A percentile compares a stretch with the other conserved stretches of the same genome.
phyloP scores from a whole-genome alignment of 2,113 vertebrate genomes.

The Ascaphus truei region DNA sequence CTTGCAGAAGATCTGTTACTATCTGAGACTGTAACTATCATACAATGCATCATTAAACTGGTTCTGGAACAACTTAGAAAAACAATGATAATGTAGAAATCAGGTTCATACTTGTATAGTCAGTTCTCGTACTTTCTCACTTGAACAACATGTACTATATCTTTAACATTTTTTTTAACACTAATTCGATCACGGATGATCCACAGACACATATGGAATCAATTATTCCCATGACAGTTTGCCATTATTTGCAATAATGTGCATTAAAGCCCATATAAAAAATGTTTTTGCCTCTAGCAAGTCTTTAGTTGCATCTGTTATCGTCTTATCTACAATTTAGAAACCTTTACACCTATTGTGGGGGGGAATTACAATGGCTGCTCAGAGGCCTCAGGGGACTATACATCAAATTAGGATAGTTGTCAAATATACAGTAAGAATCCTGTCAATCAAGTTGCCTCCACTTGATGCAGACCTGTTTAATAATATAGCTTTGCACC shows the following conservation, averaged over 20 bases:
- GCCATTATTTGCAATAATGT: background rate
- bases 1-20: background rate
- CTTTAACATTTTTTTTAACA: slow-evolving; percentile 21
- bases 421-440: too few relatives aligned
- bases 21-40: background rate
- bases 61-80: slow-evolving; percentile 21
- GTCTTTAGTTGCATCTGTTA: too few relatives aligned
- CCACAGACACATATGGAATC: slow-evolving; percentile 9
- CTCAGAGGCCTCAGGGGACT: too few relatives aligned
- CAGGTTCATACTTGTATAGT: slow-evolving; percentile 21
- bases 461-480: too few relatives aligned
- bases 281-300: background rate
- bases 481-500: too few relatives aligned
- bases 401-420: too few relatives aligned
- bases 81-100: slow-evolving; percentile 2
- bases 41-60: background rate
- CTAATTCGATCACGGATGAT: slow-evolving; percentile 8
- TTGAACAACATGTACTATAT: slow-evolving; percentile 15
- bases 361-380: too few relatives aligned
- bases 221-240: slow-evolving; percentile 4
- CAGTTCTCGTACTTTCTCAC: slow-evolving; percentile 27
- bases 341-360: too few relatives aligned
- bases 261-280: background rate
- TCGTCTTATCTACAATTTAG: too few relatives aligned
- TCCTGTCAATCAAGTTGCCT: too few relatives aligned